A percentile compares a stretch with the other conserved stretches of the same genome.
Conservation (phyloP, 1,140 invertebrate species). For the Adoxophyes honmai region DNA sequence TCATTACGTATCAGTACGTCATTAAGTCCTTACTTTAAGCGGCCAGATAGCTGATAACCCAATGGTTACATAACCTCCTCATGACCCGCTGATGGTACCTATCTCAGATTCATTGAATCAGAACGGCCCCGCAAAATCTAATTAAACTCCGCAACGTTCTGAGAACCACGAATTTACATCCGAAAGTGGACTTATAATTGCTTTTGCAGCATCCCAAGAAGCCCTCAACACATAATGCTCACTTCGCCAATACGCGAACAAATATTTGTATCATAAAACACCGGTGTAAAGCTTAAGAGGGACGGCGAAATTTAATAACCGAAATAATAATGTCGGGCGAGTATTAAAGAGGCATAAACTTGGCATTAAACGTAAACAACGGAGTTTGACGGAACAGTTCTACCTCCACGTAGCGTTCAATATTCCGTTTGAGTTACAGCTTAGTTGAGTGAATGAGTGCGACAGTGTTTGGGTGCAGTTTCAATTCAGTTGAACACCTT, state of each 20-base stretch:
- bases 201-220: background rate
- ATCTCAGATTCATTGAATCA: too few species aligned
- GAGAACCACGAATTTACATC: too few species aligned
- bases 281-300: background rate
- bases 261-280: background rate
- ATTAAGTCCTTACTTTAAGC: too few species aligned
- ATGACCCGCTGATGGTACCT: too few species aligned
- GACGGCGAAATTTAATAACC: background rate
- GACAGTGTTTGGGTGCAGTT: background rate
- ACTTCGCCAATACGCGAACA: background rate
- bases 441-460: background rate
- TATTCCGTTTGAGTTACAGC: conserved; percentile 6
- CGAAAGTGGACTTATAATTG: too few species aligned
- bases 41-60: too few species aligned
- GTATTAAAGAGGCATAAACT: background rate
- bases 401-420: background rate
- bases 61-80: too few species aligned
- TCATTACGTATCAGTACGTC: too few species aligned
- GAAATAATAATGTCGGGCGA: background rate
- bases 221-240: background rate
- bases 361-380: background rate
- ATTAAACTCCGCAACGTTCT: too few species aligned
- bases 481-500: background rate
- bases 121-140: too few species aligned
- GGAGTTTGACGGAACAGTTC: conserved; percentile 9